phyloP scores from a whole-genome alignment of 2,113 vertebrate genomes.

The Vanacampus margaritifer region DNA sequence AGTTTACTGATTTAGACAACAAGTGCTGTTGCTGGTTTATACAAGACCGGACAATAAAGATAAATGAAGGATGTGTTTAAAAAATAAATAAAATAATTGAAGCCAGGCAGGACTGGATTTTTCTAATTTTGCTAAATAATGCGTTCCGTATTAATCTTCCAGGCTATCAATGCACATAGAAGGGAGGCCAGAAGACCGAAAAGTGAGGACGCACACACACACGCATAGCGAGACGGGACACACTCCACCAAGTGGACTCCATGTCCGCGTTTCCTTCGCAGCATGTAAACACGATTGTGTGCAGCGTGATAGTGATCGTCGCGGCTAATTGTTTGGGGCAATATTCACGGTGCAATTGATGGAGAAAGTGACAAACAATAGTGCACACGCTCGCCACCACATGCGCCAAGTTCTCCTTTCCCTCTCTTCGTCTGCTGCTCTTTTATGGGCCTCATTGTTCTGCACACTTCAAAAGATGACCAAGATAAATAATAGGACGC shows the following conservation, averaged over 20 bases:
- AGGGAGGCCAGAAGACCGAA: too few species aligned
- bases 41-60: too few species aligned
- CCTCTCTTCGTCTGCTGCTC: conserved; percentile 23
- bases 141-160: background rate
- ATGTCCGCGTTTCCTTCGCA: conserved; percentile 67
- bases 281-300: conserved; percentile 77
- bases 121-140: too few species aligned
- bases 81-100: too few species aligned
- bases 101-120: too few species aligned
- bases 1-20: too few species aligned
- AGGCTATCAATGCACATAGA: too few species aligned
- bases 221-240: conserved; percentile 23
- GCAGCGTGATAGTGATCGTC: conserved; percentile 67
- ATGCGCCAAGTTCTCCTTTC: conserved; percentile 18
- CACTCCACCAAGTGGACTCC: conserved; percentile 61
- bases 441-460: conserved; percentile 37
- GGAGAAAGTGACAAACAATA: conserved; percentile 78
- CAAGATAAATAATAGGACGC: background rate
- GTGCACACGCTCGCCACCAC: conserved; percentile 34
- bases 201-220: conserved; percentile 19
- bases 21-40: too few species aligned
- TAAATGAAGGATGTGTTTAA: too few species aligned
- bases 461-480: conserved; percentile 16
- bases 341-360: conserved; percentile 64
- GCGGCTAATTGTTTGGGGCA: conserved; percentile 72